Evolutionary conservation across 2,113 vertebrate genomes (phyloP), one percentile per base, ranked within the genome.

Genomic region (Plecotus auritus): DNA sequence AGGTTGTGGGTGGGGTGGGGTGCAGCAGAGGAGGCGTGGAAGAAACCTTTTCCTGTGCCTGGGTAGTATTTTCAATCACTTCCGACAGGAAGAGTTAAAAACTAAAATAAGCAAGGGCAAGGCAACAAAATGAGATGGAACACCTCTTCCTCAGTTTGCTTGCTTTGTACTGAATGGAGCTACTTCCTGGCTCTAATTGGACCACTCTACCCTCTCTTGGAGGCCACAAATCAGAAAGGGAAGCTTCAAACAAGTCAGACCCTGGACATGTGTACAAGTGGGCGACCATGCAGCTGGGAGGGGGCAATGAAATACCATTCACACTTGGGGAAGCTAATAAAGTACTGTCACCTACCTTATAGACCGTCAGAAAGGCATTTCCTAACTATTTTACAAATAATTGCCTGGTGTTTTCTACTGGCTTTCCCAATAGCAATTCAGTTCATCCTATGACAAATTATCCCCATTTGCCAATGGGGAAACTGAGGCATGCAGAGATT

Each of bases 31-130:
- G 30, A 32, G 64, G 13, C 30, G 2, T 76, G 37, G 30, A n/a
- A 56, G 12, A 80, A 45, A 49, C 18, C 11, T 69, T 95, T 70
- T 70, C 59, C 37, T 94, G 22, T 76, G 26, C 28, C 40, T 67
- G 64, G 49, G 23, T 91, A 76, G 47, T 70, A 88, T 42, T 49
- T 94, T 81, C 51, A 72, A 67, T 86, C 17, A 64, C 54, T 86
- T 82, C 67, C 56, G 23, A 59, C n/a, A 9, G 3, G 59, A 83
- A 76, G 28, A 35, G 42, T 66, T 61, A 70, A 85, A 94, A 87
- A 72, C 23, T 47, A 23, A 91, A 95, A 69, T 59, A 77, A 73
- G 42, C 51, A 32, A 77, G 32, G 16, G 26, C 77, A 93, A 64
- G 81, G 22, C 32, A 64, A 51, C 2, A 82, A 26, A 77, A 77